phyloP scores from a whole-genome alignment of 2,113 vertebrate genomes.

The Dasyprocta punctata region DNA sequence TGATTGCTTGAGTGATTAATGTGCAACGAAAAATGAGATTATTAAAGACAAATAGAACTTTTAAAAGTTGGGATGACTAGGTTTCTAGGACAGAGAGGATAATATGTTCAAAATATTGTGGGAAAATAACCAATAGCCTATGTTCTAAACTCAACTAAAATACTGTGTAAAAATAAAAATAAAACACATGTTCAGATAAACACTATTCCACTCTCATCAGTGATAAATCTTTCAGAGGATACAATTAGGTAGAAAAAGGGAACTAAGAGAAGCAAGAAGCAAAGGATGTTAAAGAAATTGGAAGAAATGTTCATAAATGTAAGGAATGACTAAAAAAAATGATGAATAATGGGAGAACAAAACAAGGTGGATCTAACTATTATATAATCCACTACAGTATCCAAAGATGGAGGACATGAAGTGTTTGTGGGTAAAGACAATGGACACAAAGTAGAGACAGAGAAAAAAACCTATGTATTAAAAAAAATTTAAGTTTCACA shows the following conservation, averaged over 20 bases:
- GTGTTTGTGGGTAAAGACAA: background rate
- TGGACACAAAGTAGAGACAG: background rate
- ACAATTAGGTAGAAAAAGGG: background rate
- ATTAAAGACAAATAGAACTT: background rate
- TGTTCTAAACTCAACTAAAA: conserved; percentile 21
- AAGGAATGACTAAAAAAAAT: background rate
- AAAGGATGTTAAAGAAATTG: background rate
- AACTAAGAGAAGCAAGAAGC: background rate
- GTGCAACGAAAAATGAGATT: background rate
- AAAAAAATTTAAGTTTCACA: background rate
- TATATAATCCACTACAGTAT: background rate
- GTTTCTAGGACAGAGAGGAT: conserved; percentile 14
- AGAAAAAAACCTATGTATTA: background rate
- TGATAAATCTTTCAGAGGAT: background rate
- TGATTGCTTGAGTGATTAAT: background rate
- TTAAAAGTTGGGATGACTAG: background rate
- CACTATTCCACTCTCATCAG: background rate
- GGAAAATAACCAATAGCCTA: background rate
- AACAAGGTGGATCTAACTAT: background rate
- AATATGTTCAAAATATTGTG: background rate
- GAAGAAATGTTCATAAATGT: background rate
- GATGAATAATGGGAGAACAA: background rate
- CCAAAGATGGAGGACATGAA: background rate
- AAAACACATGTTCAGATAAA: background rate
- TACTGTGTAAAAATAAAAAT: background rate